Evolutionary conservation across 2,888 invertebrate genomes (phyloP).

Genomic region (Diarsia brunnea): DNA sequence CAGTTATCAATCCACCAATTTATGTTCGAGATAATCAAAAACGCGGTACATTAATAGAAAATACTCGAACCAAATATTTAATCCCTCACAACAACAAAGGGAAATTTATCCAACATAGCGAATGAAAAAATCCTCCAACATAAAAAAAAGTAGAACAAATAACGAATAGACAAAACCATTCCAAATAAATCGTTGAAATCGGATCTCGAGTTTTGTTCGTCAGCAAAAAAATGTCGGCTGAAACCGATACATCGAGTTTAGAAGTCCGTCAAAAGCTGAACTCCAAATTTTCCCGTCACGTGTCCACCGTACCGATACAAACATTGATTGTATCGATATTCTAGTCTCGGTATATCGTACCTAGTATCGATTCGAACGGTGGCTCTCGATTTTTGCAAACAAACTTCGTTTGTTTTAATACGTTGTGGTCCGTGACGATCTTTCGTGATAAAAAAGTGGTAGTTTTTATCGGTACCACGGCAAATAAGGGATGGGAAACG

Average conservation of each 20-base stretch:
- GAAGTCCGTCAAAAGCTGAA: constrained; percentile 59
- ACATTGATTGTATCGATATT: constrained; percentile 49
- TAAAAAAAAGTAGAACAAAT: constrained; percentile 47
- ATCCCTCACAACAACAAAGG: constrained; percentile 45
- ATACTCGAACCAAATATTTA: constrained; percentile 20
- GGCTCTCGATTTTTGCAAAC: constrained; percentile 40
- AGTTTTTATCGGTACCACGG: constrained; percentile 46
- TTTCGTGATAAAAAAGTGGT: constrained; percentile 36
- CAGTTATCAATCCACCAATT: constrained; percentile 2
- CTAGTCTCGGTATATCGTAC: background rate
- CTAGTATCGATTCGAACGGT: constrained; percentile 33
- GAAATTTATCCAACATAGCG: constrained; percentile 41
- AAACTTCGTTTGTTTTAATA: constrained; percentile 57
- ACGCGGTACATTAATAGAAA: background rate
- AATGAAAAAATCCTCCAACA: constrained; percentile 41
- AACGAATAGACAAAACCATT: constrained; percentile 48
- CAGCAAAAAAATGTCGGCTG: constrained; percentile 44
- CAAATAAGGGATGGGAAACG: constrained; percentile 45
- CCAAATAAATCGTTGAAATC: constrained; percentile 63
- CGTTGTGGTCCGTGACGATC: constrained; percentile 53
- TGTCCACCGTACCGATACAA: constrained; percentile 20
- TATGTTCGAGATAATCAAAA: constrained; percentile 14
- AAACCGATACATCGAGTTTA: constrained; percentile 62
- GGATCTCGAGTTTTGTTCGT: constrained; percentile 56
- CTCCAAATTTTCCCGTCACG: constrained; percentile 43